Evolutionary conservation across 2,797 vertebrate species (phyloP), one percentile per base, ranked within the genome.

Genomic region (Pogoniulus pusillus): DNA sequence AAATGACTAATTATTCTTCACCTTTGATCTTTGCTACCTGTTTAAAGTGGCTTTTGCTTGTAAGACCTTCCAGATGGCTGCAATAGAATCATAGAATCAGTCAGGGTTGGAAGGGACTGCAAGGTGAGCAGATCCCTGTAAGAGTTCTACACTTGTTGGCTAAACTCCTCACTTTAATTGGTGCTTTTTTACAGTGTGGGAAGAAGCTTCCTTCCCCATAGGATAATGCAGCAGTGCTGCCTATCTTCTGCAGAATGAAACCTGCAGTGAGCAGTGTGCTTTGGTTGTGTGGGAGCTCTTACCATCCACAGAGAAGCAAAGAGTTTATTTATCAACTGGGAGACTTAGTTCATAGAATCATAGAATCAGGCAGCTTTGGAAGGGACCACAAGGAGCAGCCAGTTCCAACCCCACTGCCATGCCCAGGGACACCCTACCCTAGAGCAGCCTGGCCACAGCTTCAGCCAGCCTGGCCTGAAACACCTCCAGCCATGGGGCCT

Each of bases 151-250:
- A 4, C 8, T 35, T 84, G 30, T 53, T 62, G 69, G 12, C 23
- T 86, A 47, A 70, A 54, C 27, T 72, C 34, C 37, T 58, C 43
- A 6, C 35, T 27, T 60, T n/a, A 34, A 47, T 9, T 66, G 77
- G 23, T 79, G 77, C 32, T 70, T 81, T 77, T 79, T 58, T 75
- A 71, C 43, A 69, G 43, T 34, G 0, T 43, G 41, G 39, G 55
- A 49, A 75, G 73, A 41, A 92, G 35, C 68, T 12, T 74, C 16
- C 35, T 86, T 77, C 78, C 76, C 49, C 63, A 55, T 27, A 65
- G 64, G 59, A 59, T 41, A 39, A 86, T 39, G 39, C 0, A 0
- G 43, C 63, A 69, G 1, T 0, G 0, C 45, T 89, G 83, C 57
- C 60, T 35, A 23, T 71, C 41, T 58, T 53, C 11, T 62, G 68